A percentile compares a stretch with the other conserved stretches of the same genome.
Conservation (phyloP, 2,113 vertebrate species). For the Podocnemis expansa region DNA sequence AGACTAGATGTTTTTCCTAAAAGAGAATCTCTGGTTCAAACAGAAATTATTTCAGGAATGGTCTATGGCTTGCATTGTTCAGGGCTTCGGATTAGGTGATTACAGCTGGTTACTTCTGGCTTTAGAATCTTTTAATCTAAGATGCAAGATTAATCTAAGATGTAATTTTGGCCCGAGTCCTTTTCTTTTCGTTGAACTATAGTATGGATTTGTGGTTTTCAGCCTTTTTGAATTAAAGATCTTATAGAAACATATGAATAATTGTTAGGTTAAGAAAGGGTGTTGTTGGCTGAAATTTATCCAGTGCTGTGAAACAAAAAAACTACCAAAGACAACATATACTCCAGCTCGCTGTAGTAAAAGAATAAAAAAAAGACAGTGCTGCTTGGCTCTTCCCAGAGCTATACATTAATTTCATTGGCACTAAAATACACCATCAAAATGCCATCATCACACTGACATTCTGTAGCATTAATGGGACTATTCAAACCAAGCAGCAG, state of each 20-base stretch:
- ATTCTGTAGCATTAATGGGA: neutral
- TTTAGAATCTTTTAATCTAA: neutral
- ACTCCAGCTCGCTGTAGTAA: neutral
- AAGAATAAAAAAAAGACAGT: neutral
- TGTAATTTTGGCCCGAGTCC: neutral
- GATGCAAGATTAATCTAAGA: neutral
- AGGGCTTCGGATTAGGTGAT: neutral
- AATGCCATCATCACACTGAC: neutral
- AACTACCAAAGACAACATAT: neutral
- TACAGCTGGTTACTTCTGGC: neutral
- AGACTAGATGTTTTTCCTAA: neutral
- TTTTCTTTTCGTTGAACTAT: neutral
- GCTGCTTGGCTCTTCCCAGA: too few relatives aligned
- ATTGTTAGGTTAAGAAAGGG: neutral
- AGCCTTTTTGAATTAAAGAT: neutral
- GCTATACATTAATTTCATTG: neutral
- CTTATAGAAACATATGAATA: neutral
- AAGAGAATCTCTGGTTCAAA: neutral
- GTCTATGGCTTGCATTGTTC: neutral
- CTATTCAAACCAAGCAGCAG: neutral
- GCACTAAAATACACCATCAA: neutral
- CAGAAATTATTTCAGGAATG: neutral
- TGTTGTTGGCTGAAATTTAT: neutral
- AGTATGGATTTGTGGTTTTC: neutral
- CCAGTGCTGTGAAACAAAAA: neutral